phyloP scores from a whole-genome alignment of 1,140 invertebrate species.

The Ceratina calcarata region DNA sequence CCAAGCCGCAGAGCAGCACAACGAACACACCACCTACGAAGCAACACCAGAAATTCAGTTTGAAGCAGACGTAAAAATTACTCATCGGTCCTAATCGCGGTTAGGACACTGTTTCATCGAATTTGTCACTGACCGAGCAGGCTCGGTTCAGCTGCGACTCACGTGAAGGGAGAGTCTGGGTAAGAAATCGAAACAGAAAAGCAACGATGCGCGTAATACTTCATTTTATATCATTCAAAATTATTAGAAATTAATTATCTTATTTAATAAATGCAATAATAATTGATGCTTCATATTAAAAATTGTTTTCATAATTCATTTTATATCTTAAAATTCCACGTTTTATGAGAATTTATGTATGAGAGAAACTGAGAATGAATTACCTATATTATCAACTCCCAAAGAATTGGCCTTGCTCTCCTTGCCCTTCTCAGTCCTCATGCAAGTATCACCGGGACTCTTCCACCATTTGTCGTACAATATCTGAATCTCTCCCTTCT shows the following conservation, averaged over 20 bases:
- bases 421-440: slow-evolving; percentile 84
- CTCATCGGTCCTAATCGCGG: neutral
- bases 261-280: too few species aligned
- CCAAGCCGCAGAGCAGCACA: slow-evolving; percentile 89
- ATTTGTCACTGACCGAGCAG: neutral
- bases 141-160: neutral
- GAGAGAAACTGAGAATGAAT: neutral
- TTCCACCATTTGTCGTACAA: slow-evolving; percentile 90
- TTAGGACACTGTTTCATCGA: neutral
- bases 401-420: slow-evolving; percentile 89
- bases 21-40: slow-evolving; percentile 93
- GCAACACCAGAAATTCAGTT: slow-evolving; percentile 6
- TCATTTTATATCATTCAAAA: too few species aligned
- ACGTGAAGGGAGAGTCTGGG: neutral
- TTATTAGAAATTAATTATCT: too few species aligned
- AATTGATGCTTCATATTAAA: too few species aligned
- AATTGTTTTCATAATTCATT: too few species aligned
- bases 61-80: slow-evolving; percentile 37
- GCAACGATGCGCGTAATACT: neutral
- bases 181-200: neutral
- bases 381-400: slow-evolving; percentile 93
- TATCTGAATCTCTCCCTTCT: slow-evolving; percentile 87
- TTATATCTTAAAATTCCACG: too few species aligned
- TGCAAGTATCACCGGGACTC: slow-evolving; percentile 84
- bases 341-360: too few species aligned